Evolutionary conservation across 2,797 vertebrate species (phyloP).

Genomic region (Coccyzus lansbergi): DNA sequence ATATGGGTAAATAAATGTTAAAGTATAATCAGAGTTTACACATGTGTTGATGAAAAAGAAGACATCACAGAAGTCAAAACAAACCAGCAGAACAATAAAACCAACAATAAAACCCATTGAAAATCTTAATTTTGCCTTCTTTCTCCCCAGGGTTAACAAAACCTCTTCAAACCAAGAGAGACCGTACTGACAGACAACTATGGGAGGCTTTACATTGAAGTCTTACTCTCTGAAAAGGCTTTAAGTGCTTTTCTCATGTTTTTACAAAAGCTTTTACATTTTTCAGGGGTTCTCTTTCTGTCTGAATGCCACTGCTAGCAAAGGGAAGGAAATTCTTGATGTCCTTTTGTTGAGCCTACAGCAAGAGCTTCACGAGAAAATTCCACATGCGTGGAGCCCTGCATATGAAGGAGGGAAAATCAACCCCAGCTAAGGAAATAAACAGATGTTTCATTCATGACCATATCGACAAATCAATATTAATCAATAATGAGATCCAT

Average conservation of each 20-base stretch:
- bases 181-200: not conserved
- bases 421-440: not conserved
- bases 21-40: not conserved
- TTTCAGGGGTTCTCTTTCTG: conserved; percentile 49
- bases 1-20: not conserved
- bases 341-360: conserved; percentile 32
- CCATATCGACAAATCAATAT: not conserved
- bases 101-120: not conserved
- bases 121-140: not conserved
- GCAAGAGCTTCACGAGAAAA: conserved; percentile 52
- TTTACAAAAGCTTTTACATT: conserved; percentile 59
- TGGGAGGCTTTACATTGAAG: conserved; percentile 14
- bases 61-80: conserved; percentile 7
- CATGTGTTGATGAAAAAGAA: not conserved
- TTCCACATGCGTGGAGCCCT: not conserved
- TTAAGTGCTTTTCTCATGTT: conserved; percentile 53
- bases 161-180: conserved; percentile 24
- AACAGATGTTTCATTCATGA: conserved; percentile 27
- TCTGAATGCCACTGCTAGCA: conserved; percentile 17
- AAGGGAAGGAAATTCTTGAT: conserved; percentile 59
- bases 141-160: not conserved
- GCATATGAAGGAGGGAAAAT: not conserved
- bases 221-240: conserved; percentile 54
- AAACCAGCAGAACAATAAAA: conserved; percentile 6
- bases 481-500: not conserved